These are phyloP conservation scores for Sylvia borin DNA, from an alignment of 2,797 vertebrate species.

Conservation along the genomic window DNA sequence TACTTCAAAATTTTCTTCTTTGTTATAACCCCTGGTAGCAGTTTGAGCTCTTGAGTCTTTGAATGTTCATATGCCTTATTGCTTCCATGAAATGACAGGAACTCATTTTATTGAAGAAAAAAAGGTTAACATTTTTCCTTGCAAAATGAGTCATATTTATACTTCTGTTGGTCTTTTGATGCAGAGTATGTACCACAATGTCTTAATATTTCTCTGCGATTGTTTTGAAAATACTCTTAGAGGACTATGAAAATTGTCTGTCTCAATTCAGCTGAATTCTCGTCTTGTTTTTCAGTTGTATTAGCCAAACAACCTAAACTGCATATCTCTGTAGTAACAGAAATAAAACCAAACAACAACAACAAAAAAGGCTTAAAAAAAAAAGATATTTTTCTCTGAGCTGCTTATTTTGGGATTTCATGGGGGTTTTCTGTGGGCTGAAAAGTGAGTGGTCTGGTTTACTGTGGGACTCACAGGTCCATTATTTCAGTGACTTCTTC, in stretches of 20 bases:
- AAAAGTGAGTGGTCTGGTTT: background rate
- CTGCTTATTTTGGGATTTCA: background rate
- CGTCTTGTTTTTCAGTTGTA: conserved; percentile 11
- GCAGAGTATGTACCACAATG: background rate
- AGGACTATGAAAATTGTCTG: conserved; percentile 36
- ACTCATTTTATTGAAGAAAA: conserved; percentile 3
- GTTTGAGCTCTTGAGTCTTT: background rate
- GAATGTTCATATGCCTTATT: background rate
- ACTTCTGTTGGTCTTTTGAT: conserved; percentile 9
- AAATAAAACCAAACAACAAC: background rate
- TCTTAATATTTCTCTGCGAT: background rate
- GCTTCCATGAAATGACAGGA: background rate
- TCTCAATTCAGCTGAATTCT: conserved; percentile 49
- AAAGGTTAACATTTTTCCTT: conserved; percentile 27
- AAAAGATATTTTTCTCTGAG: no score
- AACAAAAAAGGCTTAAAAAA: background rate
- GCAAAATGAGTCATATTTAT: conserved; percentile 31
- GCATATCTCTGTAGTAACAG: background rate
- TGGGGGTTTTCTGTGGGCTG: background rate
- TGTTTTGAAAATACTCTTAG: background rate
- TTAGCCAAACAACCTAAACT: conserved; percentile 41
- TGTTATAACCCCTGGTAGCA: background rate
- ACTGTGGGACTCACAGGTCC: background rate
- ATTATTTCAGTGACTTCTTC: background rate
- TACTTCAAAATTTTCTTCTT: background rate